These are phyloP conservation scores for Liodrosophila aerea DNA, from an alignment of 2,888 invertebrate genomes.

Conservation along the genomic window DNA sequence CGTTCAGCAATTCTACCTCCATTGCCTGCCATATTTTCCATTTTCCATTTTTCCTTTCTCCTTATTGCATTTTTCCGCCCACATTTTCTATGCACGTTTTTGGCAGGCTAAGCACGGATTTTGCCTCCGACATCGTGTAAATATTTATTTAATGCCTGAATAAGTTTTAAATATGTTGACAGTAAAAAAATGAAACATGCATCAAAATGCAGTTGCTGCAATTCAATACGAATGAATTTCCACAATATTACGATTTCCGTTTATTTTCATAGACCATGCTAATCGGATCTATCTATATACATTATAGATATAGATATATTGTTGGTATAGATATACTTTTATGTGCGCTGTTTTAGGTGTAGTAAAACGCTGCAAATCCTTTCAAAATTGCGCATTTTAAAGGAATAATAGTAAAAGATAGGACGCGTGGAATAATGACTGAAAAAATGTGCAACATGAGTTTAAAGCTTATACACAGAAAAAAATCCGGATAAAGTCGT, in stretches of 20 bases:
- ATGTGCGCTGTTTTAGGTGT: conserved; percentile 1
- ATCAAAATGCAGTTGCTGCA: conserved; percentile 32
- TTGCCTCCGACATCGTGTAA: conserved; percentile 55
- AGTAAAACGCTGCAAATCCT: conserved; percentile 18
- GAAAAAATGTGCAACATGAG: too few species aligned
- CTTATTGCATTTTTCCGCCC: neutral
- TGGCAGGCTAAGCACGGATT: conserved; percentile 74
- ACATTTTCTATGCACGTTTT: conserved; percentile 47
- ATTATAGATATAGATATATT: conserved; percentile 1
- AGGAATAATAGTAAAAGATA: neutral
- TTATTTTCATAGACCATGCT: conserved; percentile 18
- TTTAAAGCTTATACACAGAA: too few species aligned
- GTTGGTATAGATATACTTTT: too few species aligned
- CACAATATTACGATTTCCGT: conserved; percentile 10
- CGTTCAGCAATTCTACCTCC: neutral
- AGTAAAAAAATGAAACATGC: conserved; percentile 20
- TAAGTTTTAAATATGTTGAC: conserved; percentile 74
- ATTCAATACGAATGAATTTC: conserved; percentile 31
- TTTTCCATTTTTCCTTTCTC: conserved; percentile 9
- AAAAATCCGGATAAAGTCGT: too few species aligned
- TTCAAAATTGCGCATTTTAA: conserved; percentile 17
- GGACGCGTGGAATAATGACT: too few species aligned
- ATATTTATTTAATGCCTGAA: conserved; percentile 73
- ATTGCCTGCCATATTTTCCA: conserved; percentile 14
- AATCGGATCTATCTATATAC: conserved; percentile 36